These are phyloP conservation scores for Rhagonycha fulva DNA, from an alignment of 2,888 invertebrate species.

Conservation along the genomic window DNA sequence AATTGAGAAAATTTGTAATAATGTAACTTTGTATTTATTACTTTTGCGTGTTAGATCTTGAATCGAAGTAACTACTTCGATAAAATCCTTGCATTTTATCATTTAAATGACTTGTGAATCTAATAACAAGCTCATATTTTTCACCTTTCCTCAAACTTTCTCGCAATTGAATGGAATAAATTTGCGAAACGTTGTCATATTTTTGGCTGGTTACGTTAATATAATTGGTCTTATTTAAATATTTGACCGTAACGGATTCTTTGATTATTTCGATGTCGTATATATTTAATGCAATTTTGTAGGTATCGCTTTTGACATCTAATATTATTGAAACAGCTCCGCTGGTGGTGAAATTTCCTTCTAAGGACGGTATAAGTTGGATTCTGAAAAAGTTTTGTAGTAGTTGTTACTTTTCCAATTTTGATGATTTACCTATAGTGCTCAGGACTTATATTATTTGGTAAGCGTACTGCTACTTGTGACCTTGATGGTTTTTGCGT, in stretches of 20 bases:
- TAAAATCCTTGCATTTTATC: slow-evolving; percentile 64
- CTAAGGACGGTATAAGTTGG: slow-evolving; percentile 51
- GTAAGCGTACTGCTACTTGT: neutral
- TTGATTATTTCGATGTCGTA: slow-evolving; percentile 54
- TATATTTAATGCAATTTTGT: slow-evolving; percentile 54
- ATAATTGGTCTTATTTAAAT: slow-evolving; percentile 32
- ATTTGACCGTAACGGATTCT: slow-evolving; percentile 45
- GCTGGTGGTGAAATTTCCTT: slow-evolving; percentile 53
- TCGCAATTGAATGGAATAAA: slow-evolving; percentile 51
- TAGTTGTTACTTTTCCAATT: neutral
- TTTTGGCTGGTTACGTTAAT: slow-evolving; percentile 49
- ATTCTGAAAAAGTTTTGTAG: slow-evolving; percentile 42
- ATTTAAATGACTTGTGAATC: slow-evolving; percentile 60
- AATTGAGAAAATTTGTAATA: neutral
- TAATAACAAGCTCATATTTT: slow-evolving; percentile 57
- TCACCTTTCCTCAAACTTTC: slow-evolving; percentile 47
- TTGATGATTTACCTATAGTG: slow-evolving; percentile 21
- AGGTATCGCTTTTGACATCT: slow-evolving; percentile 50
- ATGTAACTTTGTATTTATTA: slow-evolving; percentile 14
- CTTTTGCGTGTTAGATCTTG: slow-evolving; percentile 31
- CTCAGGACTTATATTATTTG: slow-evolving; percentile 12
- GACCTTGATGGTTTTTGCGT: neutral
- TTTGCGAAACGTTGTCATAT: slow-evolving; percentile 46
- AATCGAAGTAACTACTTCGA: slow-evolving; percentile 56
- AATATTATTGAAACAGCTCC: slow-evolving; percentile 56